Conservation (phyloP, 1,140 invertebrate species). For the Cardiocondyla obscurior region DNA sequence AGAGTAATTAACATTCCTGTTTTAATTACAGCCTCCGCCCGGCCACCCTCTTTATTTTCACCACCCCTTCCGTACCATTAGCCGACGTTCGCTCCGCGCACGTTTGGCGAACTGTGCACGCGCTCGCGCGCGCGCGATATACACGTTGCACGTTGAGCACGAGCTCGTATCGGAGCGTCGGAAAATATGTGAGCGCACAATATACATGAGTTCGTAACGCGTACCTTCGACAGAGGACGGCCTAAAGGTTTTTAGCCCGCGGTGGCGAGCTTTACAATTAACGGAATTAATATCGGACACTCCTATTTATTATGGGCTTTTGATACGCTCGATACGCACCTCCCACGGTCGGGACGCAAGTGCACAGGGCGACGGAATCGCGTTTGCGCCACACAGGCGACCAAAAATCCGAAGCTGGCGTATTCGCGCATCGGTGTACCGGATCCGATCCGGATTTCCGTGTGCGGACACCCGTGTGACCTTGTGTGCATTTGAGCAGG, state of each 20-base stretch:
- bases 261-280: constrained; percentile 77
- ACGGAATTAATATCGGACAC: constrained; percentile 79
- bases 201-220: constrained; percentile 19
- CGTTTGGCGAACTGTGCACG: constrained; percentile 42
- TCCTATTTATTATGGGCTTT: constrained; percentile 77
- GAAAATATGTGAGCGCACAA: constrained; percentile 48
- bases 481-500: constrained; percentile 78
- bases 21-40: constrained; percentile 81
- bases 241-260: constrained; percentile 41
- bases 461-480: constrained; percentile 78
- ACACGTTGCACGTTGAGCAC: background rate
- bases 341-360: background rate
- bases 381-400: constrained; percentile 36
- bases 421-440: constrained; percentile 57
- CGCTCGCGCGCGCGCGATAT: background rate
- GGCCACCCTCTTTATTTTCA: constrained; percentile 77
- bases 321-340: constrained; percentile 71
- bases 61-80: constrained; percentile 75
- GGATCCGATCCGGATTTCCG: constrained; percentile 80
- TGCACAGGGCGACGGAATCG: constrained; percentile 22
- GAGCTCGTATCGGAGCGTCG: background rate
- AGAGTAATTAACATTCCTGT: constrained; percentile 84
- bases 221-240: constrained; percentile 36
- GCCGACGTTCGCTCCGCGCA: constrained; percentile 58
- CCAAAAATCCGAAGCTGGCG: constrained; percentile 46